Conservation (phyloP, 2,888 invertebrate species). For the Formica aserva region DNA sequence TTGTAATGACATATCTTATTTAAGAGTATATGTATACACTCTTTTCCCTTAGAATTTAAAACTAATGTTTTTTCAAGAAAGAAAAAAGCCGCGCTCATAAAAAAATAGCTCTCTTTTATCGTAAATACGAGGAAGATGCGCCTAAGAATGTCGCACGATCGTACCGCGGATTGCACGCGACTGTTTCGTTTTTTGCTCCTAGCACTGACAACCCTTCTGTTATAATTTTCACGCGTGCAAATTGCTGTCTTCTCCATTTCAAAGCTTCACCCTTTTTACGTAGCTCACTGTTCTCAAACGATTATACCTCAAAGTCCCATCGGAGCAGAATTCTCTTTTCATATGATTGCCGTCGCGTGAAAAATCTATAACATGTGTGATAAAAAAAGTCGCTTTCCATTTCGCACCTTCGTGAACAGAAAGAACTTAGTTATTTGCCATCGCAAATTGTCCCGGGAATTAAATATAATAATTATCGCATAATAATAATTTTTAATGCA, state of each 20-base stretch:
- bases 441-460: neutral
- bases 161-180: conserved; percentile 43
- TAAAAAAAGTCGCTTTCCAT: conserved; percentile 37
- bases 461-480: neutral
- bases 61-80: neutral
- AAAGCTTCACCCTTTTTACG: conserved; percentile 47
- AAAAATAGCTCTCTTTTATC: conserved; percentile 16
- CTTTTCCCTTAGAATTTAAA: neutral
- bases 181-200: conserved; percentile 40
- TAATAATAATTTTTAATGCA: neutral
- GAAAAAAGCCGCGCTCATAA: neutral
- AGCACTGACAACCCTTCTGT: conserved; percentile 33
- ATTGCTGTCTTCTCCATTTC: conserved; percentile 50
- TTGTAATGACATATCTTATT: neutral
- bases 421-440: neutral
- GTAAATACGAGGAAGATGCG: conserved; percentile 19
- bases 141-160: conserved; percentile 45
- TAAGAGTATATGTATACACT: neutral
- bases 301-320: conserved; percentile 44
- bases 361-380: conserved; percentile 35
- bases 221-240: conserved; percentile 55
- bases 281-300: conserved; percentile 3
- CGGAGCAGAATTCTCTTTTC: conserved; percentile 18
- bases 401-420: conserved; percentile 27
- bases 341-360: conserved; percentile 48